Evolutionary conservation across 64 coral and sea anemone genomes (phyloP).

Genomic region (Acropora yongei): DNA sequence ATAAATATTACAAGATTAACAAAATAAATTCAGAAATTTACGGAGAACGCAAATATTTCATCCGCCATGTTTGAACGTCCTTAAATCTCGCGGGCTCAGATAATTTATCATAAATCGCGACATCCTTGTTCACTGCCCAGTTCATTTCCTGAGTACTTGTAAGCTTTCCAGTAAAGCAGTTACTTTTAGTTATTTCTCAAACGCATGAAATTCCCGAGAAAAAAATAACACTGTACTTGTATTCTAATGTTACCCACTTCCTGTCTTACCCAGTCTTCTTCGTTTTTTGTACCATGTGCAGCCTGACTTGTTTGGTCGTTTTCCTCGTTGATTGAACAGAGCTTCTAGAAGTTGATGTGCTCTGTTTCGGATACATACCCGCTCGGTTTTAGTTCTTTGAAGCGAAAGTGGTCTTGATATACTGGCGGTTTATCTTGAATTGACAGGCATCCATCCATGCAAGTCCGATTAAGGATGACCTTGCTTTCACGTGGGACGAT

Average conservation of each 20-base stretch:
- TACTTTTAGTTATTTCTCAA: neutral
- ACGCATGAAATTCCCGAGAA: neutral
- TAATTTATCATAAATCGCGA: neutral
- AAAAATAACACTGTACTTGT: too few relatives aligned
- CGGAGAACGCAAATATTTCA: neutral
- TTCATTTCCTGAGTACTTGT: too few relatives aligned
- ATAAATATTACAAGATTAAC: neutral
- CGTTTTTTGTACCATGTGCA: neutral
- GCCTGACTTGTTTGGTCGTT: neutral
- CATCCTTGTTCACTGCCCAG: too few relatives aligned
- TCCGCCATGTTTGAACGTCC: constrained; percentile 6
- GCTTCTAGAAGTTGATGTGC: too few relatives aligned
- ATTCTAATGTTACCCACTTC: neutral
- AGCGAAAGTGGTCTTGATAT: too few relatives aligned
- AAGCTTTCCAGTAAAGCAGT: neutral
- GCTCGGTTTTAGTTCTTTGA: neutral
- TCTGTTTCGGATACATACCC: neutral
- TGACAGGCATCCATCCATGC: neutral
- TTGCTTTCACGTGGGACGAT: neutral
- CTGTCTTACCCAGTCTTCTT: neutral
- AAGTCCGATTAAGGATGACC: neutral
- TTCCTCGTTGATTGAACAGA: neutral
- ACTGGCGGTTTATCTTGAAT: neutral
- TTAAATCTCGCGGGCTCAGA: constrained; percentile 38
- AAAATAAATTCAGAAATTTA: neutral